These are phyloP conservation scores for Baronia brevicornis DNA, from an alignment of 2,888 invertebrate species.

Conservation along the genomic window DNA sequence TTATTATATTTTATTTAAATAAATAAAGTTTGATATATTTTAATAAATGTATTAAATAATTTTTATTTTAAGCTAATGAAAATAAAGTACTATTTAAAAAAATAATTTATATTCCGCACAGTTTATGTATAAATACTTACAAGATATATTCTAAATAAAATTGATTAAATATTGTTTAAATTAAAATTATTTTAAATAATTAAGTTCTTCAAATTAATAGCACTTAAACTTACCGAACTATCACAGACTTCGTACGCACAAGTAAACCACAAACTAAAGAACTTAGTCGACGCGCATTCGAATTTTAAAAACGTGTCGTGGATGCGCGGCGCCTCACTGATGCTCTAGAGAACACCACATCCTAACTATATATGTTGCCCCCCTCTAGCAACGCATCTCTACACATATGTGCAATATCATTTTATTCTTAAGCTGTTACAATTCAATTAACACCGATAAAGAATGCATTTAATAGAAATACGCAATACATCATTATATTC, in stretches of 20 bases:
- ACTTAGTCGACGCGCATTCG: conserved; percentile 24
- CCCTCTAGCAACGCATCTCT: conserved; percentile 33
- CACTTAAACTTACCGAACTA: too few species aligned
- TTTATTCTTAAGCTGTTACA: conserved; percentile 6
- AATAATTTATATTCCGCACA: too few species aligned
- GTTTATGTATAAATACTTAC: too few species aligned
- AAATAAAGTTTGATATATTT: too few species aligned
- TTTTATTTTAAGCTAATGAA: too few species aligned
- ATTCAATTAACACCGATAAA: conserved; percentile 11
- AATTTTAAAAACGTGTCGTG: conserved; percentile 17
- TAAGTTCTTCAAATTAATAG: too few species aligned
- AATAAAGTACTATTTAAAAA: too few species aligned
- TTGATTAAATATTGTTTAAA: too few species aligned
- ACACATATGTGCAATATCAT: conserved; percentile 14
- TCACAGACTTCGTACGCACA: conserved; percentile 5
- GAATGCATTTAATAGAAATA: conserved; percentile 8
- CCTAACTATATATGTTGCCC: conserved; percentile 48
- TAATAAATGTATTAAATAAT: too few species aligned
- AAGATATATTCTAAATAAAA: too few species aligned
- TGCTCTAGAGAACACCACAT: conserved; percentile 32
- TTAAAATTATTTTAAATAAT: conserved; percentile 16
- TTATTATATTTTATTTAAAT: too few species aligned
- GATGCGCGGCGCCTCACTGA: conserved; percentile 34
- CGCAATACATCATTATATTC: too few species aligned
- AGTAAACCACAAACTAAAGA: conserved; percentile 15